Base-by-base conservation (phyloP, 2,888 invertebrate species). In the Spilosoma lubricipeda region DNA sequence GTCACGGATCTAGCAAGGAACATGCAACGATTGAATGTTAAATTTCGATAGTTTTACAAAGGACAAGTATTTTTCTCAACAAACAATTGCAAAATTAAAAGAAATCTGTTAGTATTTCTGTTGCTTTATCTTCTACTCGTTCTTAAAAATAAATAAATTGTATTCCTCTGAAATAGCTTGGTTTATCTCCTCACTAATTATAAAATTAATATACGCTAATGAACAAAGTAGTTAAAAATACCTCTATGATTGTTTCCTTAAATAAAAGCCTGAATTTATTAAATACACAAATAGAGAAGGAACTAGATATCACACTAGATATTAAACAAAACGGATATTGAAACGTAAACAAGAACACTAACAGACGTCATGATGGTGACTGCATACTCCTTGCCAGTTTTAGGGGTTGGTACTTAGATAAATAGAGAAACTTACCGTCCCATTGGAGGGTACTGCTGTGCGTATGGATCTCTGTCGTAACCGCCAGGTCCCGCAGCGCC, bases 401-500 rank as follows among this genome's bases (percentile, higher is more conserved):
- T 64, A 67, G 75, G 71, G 3, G 66, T 42, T 27, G 20, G 63
- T 77, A 36, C 36, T 67, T 56, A 27, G 4, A 69, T 67, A 63
- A 67, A 20, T 74, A 71, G 64, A 74, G 75, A 64, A 75, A 73
- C 96, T 93, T 90, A 96, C 96, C 96, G 94, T 90, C 94, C 95
- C 93, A 95, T 93, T 15, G 95, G 94, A 0, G 95, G 91, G 89
- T 96, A 96, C 83, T 94, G 95, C 82, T 95, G 96, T 0, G 92
- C 92, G 42, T 96, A 96, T 9, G 95, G 95, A 75, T 96, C 96
- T 77, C 96, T 82, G 78, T 96, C 96, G 65, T 95, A 95, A 70
- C 96, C 96, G 20, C 92, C 93, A 0, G 92, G 92, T 23, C 92
- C 92, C 0, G 89, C 92, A 0, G 89, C 93, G 45, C 93, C 93